Base-by-base conservation (phyloP, 1,140 invertebrate genomes). In the Ceratina japonica region DNA sequence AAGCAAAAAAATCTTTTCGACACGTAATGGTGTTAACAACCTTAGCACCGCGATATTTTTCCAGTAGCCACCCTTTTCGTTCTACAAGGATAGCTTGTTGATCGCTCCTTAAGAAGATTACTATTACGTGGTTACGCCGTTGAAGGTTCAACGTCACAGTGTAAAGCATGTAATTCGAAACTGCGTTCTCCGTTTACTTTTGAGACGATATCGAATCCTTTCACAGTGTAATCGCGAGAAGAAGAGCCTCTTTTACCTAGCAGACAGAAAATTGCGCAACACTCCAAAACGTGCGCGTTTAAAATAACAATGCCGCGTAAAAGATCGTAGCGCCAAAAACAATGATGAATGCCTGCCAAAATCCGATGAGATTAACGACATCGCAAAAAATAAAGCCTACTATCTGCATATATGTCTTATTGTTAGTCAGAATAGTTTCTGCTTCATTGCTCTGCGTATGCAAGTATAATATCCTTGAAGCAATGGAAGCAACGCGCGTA, bases 61-160 rank as follows among this genome's bases (percentile, higher is more conserved):
- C 27, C 51, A 54, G 49, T 66, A 63, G 52, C 56, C 49, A 49
- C 56, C 56, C 65, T 59, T 56, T 69, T 7, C 24, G n/a, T 68
- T 44, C 59, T 51, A 15, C 10, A 20, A 31, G 68, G 15, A 52
- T 66, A 73, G 18, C 76, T 84, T 77, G 82, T 70, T 80, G 78
- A 80, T 76, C 61, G 81, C 75, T 87, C 75, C 56, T 76, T 81
- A 80, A 88, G 78, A 59, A 49, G 56, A 80, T 78, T 86, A 86
- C 86, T 82, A 84, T 88, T 88, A 88, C 52, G 61, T 27, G 73
- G 71, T 87, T 88, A 83, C 80, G 78, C 84, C 65, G 72, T 69
- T 84, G 69, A 75, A 79, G 65, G 80, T 88, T 88, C 78, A 87
- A 84, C 83, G 81, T 87, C 81, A 82, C 70, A 72, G 65, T 80